phyloP scores from a whole-genome alignment of 2,797 vertebrate species.

The Coracias cyanogaster region DNA sequence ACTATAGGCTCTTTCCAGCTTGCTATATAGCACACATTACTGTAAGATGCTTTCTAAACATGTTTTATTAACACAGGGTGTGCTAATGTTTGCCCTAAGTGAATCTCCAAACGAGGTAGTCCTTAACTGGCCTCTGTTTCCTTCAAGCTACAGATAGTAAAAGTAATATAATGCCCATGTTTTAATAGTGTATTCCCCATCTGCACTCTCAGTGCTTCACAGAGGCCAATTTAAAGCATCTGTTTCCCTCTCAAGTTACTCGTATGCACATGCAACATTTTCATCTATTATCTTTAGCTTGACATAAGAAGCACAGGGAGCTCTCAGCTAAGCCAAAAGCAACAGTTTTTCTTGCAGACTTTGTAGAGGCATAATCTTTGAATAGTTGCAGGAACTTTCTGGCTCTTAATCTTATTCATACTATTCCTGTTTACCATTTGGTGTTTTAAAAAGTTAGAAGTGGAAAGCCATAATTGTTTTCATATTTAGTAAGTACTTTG shows the following conservation, averaged over 20 bases:
- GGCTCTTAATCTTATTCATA: background rate
- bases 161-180: background rate
- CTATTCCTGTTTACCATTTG: background rate
- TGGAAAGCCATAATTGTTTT: background rate
- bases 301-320: background rate
- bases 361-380: background rate
- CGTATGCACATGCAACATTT: background rate
- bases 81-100: background rate
- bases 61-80: background rate
- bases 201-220: background rate
- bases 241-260: slow-evolving; percentile 18
- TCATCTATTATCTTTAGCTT: slow-evolving; percentile 40
- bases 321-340: slow-evolving; percentile 18
- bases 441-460: background rate
- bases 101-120: background rate
- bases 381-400: slow-evolving; percentile 37
- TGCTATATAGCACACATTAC: background rate
- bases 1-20: background rate
- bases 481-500: background rate
- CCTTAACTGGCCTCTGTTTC: background rate
- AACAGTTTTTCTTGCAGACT: background rate
- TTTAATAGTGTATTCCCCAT: slow-evolving; percentile 6
- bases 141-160: background rate
- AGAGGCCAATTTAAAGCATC: slow-evolving; percentile 37
- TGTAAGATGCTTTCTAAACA: background rate